Percentiles rank a stretch among this genome's conserved stretches.
Conservation (phyloP, 1,140 invertebrate genomes). For the Prorops nasuta region DNA sequence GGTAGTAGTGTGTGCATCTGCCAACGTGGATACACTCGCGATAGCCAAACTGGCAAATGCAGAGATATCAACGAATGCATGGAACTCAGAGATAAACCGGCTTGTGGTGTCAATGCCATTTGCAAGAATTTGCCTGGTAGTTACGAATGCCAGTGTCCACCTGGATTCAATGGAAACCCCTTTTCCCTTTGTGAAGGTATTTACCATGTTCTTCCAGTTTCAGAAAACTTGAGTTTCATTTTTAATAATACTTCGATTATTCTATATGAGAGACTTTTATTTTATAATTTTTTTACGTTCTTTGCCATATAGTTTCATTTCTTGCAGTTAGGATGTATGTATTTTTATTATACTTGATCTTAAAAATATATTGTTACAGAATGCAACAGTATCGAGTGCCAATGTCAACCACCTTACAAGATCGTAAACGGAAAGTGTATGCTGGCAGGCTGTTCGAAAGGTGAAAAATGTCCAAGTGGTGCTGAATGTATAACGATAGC, state of each 20-base stretch:
- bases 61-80: constrained; percentile 88
- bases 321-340: neutral
- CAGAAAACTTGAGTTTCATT: neutral
- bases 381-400: constrained; percentile 79
- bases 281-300: constrained; percentile 4
- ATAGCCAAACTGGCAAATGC: constrained; percentile 70
- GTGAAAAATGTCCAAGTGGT: constrained; percentile 74
- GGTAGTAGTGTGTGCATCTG: constrained; percentile 84
- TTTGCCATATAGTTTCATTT: neutral
- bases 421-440: constrained; percentile 79
- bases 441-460: constrained; percentile 77
- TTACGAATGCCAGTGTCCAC: constrained; percentile 88
- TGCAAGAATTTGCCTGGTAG: constrained; percentile 93
- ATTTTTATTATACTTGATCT: constrained; percentile 1
- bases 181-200: constrained; percentile 76
- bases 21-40: constrained; percentile 76
- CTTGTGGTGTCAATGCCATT: constrained; percentile 82
- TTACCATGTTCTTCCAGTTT: neutral
- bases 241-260: neutral
- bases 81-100: constrained; percentile 67
- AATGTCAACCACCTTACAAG: constrained; percentile 84
- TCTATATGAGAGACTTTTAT: neutral
- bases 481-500: constrained; percentile 86
- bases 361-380: constrained; percentile 50
- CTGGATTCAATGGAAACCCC: constrained; percentile 85